Evolutionary conservation across 2,113 vertebrate species (phyloP).

Genomic region (Zosterops hypoxanthus): DNA sequence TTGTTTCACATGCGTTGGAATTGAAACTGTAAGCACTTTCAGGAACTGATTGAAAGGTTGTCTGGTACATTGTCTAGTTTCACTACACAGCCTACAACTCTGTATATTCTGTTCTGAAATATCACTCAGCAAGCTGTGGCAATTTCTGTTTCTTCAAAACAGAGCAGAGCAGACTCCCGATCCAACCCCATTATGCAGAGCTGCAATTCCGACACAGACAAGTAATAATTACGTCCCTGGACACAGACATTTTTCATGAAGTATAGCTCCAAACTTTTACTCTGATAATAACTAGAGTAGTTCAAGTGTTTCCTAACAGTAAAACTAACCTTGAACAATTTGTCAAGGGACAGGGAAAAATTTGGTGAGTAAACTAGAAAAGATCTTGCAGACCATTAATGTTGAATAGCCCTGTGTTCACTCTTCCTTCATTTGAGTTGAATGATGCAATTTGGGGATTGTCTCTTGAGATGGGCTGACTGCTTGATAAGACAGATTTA

Average conservation of each 20-base stretch:
- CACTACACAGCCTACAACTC: neutral
- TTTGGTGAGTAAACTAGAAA: neutral
- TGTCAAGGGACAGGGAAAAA: neutral
- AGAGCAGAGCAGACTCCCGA: neutral
- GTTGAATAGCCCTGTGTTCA: neutral
- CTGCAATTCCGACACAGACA: neutral
- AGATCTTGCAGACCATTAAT: neutral
- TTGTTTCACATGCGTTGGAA: slow-evolving; percentile 44
- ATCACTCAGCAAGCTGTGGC: neutral
- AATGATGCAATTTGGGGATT: slow-evolving; percentile 7
- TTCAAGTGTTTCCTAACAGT: neutral
- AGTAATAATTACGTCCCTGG: neutral
- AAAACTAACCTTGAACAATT: slow-evolving; percentile 18
- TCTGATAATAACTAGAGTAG: neutral
- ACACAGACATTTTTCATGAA: neutral
- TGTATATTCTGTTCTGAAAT: neutral
- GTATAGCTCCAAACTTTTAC: neutral
- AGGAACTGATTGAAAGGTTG: slow-evolving; percentile 20
- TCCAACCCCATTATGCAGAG: neutral
- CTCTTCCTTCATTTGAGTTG: neutral
- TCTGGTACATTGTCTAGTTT: neutral
- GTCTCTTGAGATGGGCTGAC: neutral
- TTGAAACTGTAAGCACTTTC: slow-evolving; percentile 8
- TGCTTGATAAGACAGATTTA: slow-evolving; percentile 1
- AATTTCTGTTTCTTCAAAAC: neutral